Evolutionary conservation across 37 sponge, comb jelly and placozoan genomes (phyloP).

Genomic region (Spongilla lacustris): DNA sequence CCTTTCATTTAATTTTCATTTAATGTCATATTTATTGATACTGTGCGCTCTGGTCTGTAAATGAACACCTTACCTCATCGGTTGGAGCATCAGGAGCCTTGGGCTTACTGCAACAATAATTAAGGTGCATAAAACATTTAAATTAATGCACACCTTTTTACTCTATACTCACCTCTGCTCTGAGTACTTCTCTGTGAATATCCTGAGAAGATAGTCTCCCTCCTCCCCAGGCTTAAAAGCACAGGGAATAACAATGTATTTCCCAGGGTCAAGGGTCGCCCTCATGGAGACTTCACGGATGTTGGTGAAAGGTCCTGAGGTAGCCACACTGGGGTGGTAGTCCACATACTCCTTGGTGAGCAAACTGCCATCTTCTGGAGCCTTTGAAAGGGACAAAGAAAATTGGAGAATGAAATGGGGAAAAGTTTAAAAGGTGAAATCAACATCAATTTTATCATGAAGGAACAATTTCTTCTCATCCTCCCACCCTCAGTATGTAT

Average conservation of each 20-base stretch:
- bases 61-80: too few relatives aligned
- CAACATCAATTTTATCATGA: neutral
- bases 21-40: too few relatives aligned
- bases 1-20: too few relatives aligned
- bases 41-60: too few relatives aligned
- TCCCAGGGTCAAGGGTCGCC: conserved; percentile 77
- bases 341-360: conserved; percentile 68
- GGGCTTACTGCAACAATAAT: neutral
- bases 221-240: conserved; percentile 85
- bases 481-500: too few relatives aligned
- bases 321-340: conserved; percentile 73
- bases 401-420: too few relatives aligned
- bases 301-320: conserved; percentile 87
- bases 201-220: conserved; percentile 82
- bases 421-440: too few relatives aligned
- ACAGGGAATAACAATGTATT: conserved; percentile 74
- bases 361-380: conserved; percentile 39
- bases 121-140: neutral
- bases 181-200: conserved; percentile 80
- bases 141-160: neutral
- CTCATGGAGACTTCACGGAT: conserved; percentile 78
- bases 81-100: too few relatives aligned
- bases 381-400: conserved; percentile 41
- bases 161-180: conserved; percentile 13
- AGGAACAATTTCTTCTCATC: too few relatives aligned